Evolutionary conservation across 2,113 vertebrate species (phyloP).

Genomic region (Triplophysa tibetana): DNA sequence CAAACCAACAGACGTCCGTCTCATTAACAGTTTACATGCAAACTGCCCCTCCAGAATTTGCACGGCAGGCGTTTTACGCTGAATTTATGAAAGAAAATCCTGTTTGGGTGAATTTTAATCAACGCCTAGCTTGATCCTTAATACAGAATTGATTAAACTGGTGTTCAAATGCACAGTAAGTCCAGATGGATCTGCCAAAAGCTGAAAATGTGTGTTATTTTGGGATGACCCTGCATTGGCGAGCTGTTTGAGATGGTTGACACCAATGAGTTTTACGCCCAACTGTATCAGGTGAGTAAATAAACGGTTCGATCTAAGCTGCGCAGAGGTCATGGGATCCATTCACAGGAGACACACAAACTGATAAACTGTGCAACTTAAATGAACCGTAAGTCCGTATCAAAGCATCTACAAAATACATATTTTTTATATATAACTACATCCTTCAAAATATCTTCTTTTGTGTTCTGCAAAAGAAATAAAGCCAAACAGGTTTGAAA

Average conservation of each 20-base stretch:
- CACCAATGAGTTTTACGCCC: neutral
- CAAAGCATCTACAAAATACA: neutral
- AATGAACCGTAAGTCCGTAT: too few relatives aligned
- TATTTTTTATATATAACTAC: neutral
- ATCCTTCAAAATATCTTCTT: too few relatives aligned
- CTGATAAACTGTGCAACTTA: too few relatives aligned
- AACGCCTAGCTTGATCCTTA: constrained; percentile 7
- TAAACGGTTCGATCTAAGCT: too few relatives aligned
- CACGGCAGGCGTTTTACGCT: neutral
- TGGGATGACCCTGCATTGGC: neutral
- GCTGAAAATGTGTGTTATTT: neutral
- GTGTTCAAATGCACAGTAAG: constrained; percentile 2
- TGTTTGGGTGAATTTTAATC: constrained; percentile 21
- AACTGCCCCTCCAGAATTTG: neutral
- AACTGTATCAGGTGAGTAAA: too few relatives aligned
- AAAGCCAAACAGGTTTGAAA: too few relatives aligned
- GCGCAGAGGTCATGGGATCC: too few relatives aligned
- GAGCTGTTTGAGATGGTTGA: neutral
- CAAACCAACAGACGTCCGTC: neutral
- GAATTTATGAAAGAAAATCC: constrained; percentile 5
- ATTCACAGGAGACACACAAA: too few relatives aligned
- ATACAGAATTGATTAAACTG: constrained; percentile 11
- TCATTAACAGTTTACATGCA: neutral
- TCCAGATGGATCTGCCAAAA: neutral
- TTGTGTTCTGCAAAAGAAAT: too few relatives aligned